Conservation (phyloP, 2,888 invertebrate genomes). For the Apamea crenata region DNA sequence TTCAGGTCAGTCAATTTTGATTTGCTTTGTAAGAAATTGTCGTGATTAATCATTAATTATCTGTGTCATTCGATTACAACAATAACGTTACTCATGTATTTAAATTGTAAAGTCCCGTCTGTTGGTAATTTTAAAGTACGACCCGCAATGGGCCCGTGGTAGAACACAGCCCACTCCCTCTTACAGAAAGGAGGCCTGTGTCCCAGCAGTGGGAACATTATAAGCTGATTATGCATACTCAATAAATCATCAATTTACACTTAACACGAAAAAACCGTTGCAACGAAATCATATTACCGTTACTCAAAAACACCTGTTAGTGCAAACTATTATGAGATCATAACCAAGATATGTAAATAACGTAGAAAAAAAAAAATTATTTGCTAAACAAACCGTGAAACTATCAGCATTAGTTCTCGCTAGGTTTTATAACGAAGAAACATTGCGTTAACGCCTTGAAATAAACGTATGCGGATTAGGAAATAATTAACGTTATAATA, state of each 20-base stretch:
- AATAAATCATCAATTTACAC: background rate
- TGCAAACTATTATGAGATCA: constrained; percentile 9
- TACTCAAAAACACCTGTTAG: constrained; percentile 9
- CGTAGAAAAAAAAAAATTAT: constrained; percentile 30
- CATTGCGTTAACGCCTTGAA: constrained; percentile 52
- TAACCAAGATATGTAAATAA: constrained; percentile 26
- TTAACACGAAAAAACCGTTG: background rate
- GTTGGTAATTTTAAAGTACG: background rate
- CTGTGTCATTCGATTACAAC: background rate
- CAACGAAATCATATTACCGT: background rate
- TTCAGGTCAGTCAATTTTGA: background rate
- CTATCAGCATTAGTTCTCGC: constrained; percentile 37
- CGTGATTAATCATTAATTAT: background rate
- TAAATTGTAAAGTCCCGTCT: background rate
- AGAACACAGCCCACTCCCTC: background rate
- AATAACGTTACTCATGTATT: background rate
- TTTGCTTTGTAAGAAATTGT: background rate
- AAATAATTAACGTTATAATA: constrained; percentile 54
- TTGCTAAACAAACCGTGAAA: constrained; percentile 47
- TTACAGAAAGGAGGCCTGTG: background rate
- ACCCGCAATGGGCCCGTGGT: background rate
- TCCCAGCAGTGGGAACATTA: background rate
- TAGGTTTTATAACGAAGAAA: constrained; percentile 41
- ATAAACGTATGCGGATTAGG: constrained; percentile 53
- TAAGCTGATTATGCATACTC: background rate